phyloP scores from a whole-genome alignment of 2,797 vertebrate genomes.

The Poecilia picta region DNA sequence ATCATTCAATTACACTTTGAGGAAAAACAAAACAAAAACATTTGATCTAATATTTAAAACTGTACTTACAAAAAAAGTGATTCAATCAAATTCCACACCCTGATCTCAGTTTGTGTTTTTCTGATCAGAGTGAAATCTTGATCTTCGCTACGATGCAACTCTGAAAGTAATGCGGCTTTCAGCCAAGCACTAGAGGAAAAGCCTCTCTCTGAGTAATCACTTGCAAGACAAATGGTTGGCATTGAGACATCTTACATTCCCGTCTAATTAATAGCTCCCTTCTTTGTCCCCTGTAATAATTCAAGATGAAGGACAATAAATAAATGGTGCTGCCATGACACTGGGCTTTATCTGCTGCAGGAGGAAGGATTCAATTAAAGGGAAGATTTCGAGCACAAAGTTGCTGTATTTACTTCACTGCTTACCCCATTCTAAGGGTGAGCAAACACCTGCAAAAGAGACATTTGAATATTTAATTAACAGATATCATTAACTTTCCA shows the following conservation, averaged over 20 bases:
- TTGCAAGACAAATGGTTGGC: slow-evolving; percentile 76
- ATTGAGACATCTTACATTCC: slow-evolving; percentile 74
- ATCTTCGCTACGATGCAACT: slow-evolving; percentile 38
- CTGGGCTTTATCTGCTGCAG: slow-evolving; percentile 47
- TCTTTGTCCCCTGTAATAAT: slow-evolving; percentile 64
- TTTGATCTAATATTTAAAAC: not conserved
- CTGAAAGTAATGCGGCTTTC: slow-evolving; percentile 48
- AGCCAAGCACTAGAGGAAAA: slow-evolving; percentile 58
- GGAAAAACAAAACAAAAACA: not conserved
- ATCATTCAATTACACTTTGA: not conserved
- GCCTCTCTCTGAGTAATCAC: slow-evolving; percentile 73
- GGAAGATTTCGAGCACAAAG: slow-evolving; percentile 26
- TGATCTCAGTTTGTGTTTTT: slow-evolving; percentile 24
- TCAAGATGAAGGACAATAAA: slow-evolving; percentile 74
- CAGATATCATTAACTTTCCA: not conserved
- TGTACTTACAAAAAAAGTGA: not conserved
- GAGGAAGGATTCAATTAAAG: slow-evolving; percentile 53
- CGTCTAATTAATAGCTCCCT: slow-evolving; percentile 73
- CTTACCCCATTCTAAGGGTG: slow-evolving; percentile 10
- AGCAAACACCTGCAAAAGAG: slow-evolving; percentile 14
- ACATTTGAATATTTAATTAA: slow-evolving; percentile 4
- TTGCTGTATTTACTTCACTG: slow-evolving; percentile 30
- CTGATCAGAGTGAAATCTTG: slow-evolving; percentile 35
- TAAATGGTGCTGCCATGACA: slow-evolving; percentile 51
- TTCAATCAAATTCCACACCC: not conserved